Evolutionary conservation across 2,888 invertebrate genomes (phyloP), one percentile per base, ranked within the genome.

Genomic region (Aleiodes testaceus): DNA sequence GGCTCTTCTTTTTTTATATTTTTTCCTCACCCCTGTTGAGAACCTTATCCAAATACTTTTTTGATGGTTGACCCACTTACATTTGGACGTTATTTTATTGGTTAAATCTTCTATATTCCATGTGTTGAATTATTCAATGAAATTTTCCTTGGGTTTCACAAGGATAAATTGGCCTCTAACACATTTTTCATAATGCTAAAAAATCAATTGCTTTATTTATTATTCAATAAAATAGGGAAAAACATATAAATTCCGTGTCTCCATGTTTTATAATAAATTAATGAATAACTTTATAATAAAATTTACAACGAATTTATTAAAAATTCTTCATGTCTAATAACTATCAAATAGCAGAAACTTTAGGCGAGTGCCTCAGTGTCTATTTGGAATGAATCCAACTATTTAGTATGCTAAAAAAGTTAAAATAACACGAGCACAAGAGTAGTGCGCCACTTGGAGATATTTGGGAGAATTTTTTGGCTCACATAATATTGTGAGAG

Each of bases 401-500:
- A 64, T 66, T 52, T 44, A 72, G 73, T 22, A 67, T 73, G 72
- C 66, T 75, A 74, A 76, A 76, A 59, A 77, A 76, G 76, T 77
- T 76, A 76, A 77, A 77, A 77, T 77, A 77, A 77, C 75, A 77
- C 72, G 70, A 36, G 36, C 36, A n/a, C n/a, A 36, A 36, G 73
- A 26, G 18, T 64, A 45, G 22, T 66, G 61, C 52, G 55, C 59
- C 66, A 67, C 47, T 63, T 44, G 42, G 18, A 53, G 53, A 53
- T 67, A 26, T 26, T 67, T 55, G 22, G 44, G 55, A 63, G 14
- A 59, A 59, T 59, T 36, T 61, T 71, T 67, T 71, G 66, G 66
- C 71, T 66, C 70, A 42, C 18, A 20, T 18, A 36, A 18, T 11
- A 36, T 45, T 55, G 45, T 7, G 30, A 45, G 11, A 20, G 2